Conservation (phyloP, 2,797 vertebrate species). For the Phoeniculus purpureus region DNA sequence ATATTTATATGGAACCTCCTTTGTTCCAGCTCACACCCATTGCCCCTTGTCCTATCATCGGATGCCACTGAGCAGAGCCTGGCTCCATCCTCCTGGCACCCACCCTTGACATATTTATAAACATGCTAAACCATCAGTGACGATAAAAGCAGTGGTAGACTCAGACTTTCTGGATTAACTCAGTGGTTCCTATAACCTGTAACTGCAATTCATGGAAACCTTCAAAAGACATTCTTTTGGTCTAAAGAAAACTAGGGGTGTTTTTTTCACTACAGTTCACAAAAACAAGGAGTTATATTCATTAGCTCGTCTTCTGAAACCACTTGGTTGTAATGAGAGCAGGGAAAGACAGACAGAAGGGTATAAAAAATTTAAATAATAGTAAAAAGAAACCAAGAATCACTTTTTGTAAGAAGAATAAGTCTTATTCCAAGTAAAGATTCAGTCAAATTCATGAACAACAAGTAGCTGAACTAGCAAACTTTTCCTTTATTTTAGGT, state of each 20-base stretch:
- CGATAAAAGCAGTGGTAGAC: background rate
- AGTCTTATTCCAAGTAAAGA: background rate
- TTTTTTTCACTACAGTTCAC: background rate
- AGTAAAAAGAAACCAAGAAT: background rate
- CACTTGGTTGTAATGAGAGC: background rate
- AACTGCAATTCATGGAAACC: background rate
- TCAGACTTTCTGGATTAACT: background rate
- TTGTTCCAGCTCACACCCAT: too few species aligned
- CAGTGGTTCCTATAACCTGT: background rate
- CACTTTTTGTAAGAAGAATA: background rate
- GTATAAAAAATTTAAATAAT: background rate
- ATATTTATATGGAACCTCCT: too few species aligned
- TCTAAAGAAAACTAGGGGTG: background rate
- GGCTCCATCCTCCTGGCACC: too few species aligned
- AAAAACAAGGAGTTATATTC: background rate
- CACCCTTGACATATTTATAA: too few species aligned
- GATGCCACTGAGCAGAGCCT: too few species aligned
- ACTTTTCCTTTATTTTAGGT: background rate
- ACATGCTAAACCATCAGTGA: background rate
- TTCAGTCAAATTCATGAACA: background rate
- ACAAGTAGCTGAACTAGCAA: background rate
- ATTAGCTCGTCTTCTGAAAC: background rate
- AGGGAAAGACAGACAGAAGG: background rate
- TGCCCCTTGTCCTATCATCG: too few species aligned
- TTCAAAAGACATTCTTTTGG: background rate